Evolutionary conservation across 2,888 invertebrate genomes (phyloP), one percentile per base, ranked within the genome.

Genomic region (Chironomus tentans): DNA sequence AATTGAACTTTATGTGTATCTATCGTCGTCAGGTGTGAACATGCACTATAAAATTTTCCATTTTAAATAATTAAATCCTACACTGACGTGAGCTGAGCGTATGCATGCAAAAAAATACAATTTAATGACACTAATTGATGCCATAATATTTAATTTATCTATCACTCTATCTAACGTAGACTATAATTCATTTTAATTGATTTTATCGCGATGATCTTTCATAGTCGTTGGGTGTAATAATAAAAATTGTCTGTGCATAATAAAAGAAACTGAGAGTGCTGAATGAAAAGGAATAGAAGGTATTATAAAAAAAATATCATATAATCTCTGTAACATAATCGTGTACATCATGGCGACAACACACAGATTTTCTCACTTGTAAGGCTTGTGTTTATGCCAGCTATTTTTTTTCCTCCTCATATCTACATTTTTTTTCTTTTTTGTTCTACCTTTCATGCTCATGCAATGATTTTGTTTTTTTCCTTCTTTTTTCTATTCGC

Each of bases 351-450:
- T 72, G 72, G 62, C 72, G 72, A 72, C 72, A 72, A 70, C 65
- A 72, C 72, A 72, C 61, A 61, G 72, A 72, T 72, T 72, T 72
- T 72, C 72, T 72, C 72, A 72, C 72, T 72, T 72, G 13, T 61
- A 38, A 24, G 72, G 61, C 72, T 48, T 24, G 24, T 24, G 12
- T 72, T 38, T 61, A 61, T 61, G 15, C 22, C 24, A 22, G 21
- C 22, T 13, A 56, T 70, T 22, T 70, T 22, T 70, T 18, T 56
- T 56, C 56, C 15, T 15, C 2, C 28, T 3, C 4, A 24, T 24
- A 2, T 24, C 2, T 4, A 24, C 2, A 3, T 24, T 24, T 24
- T 24, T 24, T 24, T 24, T 2, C 4, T 24, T 2, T 24, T 24
- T 2, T 28, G 28, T 46, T 24, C 28, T 48, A 70, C 24, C 4